Evolutionary conservation across 2,888 invertebrate species (phyloP), one percentile per base, ranked within the genome.

Genomic region (Lithosia quadra): DNA sequence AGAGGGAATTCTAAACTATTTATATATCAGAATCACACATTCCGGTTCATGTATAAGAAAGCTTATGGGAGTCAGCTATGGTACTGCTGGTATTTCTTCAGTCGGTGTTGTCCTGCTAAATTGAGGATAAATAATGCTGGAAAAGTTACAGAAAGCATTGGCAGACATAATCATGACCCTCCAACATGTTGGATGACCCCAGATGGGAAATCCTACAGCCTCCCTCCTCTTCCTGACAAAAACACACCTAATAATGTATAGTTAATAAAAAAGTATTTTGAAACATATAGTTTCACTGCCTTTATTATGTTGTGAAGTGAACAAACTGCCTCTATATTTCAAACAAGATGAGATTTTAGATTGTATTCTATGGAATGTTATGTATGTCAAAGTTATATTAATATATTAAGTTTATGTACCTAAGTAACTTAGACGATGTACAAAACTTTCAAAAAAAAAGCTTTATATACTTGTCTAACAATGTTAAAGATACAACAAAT

Each of bases 11-110:
- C 95, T 4, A 95, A 95, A 81, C 81, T 95, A 66, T 95, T 94
- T 74, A 95, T 95, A 77, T 95, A 95, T 73, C 94, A 95, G 82
- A 95, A 95, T 78, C 95, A 95, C 76, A 95, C 95, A 78, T 95
- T 95, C 86, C 89, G 95, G 75, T 95, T 95, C 71, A 95, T 95
- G 95, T 95, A 95, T 76, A 95, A 95, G 78, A 94, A 94, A 73
- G 95, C 94, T 10, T 95, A 93, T 81, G 95, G 95, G n/a, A 95
- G 95, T 79, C 95, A 95, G 68, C 83, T 95, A 3, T 95, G 95
- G 95, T 95, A 95, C 70, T 95, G 95, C 75, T 95, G 95, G 95
- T 94, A 92, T 74, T 95, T 95, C 91, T 95, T 95, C 85, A 95
- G 93, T 63, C 82, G 94, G 68, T 94, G 95, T 75, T 95, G 95